A percentile compares a stretch with the other conserved stretches of the same genome.
Conservation (phyloP, 2,888 invertebrate genomes). For the Melipona bicolor region DNA sequence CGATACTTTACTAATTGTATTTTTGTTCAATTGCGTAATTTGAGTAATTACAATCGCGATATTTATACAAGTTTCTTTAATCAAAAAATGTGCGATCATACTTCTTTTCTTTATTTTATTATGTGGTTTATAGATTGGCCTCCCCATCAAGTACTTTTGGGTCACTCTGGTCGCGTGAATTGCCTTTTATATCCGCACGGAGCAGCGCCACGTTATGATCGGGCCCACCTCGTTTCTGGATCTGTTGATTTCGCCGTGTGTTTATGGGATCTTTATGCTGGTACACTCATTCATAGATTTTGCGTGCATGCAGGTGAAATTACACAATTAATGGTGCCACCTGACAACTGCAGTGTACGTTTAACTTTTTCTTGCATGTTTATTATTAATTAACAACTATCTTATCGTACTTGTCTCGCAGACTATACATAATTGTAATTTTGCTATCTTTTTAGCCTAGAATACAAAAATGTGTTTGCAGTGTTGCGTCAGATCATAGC, state of each 20-base stretch:
- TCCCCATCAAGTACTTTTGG: slow-evolving; percentile 93
- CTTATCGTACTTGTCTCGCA: not conserved
- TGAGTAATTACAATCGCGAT: not conserved
- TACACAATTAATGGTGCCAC: slow-evolving; percentile 96
- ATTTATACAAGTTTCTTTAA: not conserved
- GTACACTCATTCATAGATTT: slow-evolving; percentile 95
- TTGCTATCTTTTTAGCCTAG: slow-evolving; percentile 87
- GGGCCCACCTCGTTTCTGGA: slow-evolving; percentile 95
- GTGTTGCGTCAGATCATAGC: slow-evolving; percentile 98
- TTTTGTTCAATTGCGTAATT: not conserved
- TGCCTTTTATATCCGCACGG: slow-evolving; percentile 98
- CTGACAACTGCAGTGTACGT: slow-evolving; percentile 94
- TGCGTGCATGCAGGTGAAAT: slow-evolving; percentile 99
- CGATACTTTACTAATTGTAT: slow-evolving; percentile 85
- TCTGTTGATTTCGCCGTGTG: slow-evolving; percentile 99
- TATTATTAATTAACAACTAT: not conserved
- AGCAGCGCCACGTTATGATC: slow-evolving; percentile 94
- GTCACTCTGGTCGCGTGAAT: slow-evolving; percentile 97
- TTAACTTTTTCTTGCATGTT: not conserved
- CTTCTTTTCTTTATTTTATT: slow-evolving; percentile 18
- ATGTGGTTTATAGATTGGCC: slow-evolving; percentile 90
- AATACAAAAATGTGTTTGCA: slow-evolving; percentile 97
- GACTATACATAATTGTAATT: slow-evolving; percentile 5
- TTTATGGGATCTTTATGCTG: slow-evolving; percentile 97
- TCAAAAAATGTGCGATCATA: not conserved